phyloP scores from a whole-genome alignment of 1,140 invertebrate species.

The Aphaenogaster ashmeadi region DNA sequence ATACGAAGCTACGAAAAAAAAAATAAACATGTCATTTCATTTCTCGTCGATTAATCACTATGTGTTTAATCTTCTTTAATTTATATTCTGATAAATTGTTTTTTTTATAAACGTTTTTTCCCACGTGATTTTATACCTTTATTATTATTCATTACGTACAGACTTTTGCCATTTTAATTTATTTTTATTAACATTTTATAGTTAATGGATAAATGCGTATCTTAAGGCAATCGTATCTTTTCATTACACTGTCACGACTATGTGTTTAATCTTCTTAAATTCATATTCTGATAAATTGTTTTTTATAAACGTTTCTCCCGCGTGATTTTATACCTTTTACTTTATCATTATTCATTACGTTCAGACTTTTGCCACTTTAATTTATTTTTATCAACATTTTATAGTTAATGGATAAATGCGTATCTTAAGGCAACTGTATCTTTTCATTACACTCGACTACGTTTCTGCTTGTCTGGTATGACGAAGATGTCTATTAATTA shows the following conservation, averaged over 20 bases:
- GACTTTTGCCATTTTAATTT: conserved; percentile 2
- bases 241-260: not conserved
- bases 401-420: not conserved
- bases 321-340: not conserved
- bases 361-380: not conserved
- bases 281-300: not conserved
- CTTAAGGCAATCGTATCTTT: not conserved
- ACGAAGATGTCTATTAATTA: conserved; percentile 19
- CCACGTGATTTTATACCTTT: not conserved
- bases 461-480: not conserved
- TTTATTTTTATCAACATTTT: not conserved
- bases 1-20: not conserved
- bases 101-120: not conserved
- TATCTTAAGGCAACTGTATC: not conserved
- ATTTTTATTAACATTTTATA: not conserved
- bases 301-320: not conserved
- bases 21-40: not conserved
- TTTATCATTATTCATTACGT: not conserved
- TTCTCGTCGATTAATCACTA: not conserved
- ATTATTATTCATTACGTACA: not conserved
- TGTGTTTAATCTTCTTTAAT: not conserved
- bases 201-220: not conserved
- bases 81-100: not conserved
- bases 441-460: not conserved
- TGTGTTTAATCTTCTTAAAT: not conserved